Base-by-base conservation (phyloP, 2,888 invertebrate species). In the Halictus quadricinctus region DNA sequence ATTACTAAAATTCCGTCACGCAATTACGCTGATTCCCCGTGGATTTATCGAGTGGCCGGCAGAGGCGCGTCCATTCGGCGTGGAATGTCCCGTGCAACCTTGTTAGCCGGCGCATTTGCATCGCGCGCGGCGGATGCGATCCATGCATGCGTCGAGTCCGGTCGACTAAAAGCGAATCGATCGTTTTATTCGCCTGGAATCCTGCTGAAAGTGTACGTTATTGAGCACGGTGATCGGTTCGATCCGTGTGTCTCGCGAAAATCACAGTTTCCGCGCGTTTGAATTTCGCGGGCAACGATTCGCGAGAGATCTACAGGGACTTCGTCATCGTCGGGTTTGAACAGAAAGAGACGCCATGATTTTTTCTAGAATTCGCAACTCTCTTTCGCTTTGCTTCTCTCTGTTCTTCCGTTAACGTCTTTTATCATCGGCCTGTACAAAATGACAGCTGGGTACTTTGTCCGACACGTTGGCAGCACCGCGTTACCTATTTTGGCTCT, bases 41-140 rank as follows among this genome's bases (percentile, higher is more conserved):
- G 88, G 90, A 92, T 92, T 92, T 92, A 92, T 92, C 91, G 90
- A 84, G 85, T 79, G 80, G 72, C 75, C 76, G 54, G 80, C 83
- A 78, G 82, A 72, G 83, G 74, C 43, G 81, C 85, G 75, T 87
- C 84, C 81, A 83, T 80, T 86, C 79, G 79, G 74, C 82, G 78
- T 79, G 85, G 86, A 91, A 88, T 89, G 88, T 88, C 90, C 87
- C 50, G 72, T 54, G 90, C 90, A 89, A 92, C 90, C 92, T 92
- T 91, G 91, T 92, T 92, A 91, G 90, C 88, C 85, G 70, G 36
- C 78, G 81, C 84, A 88, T 88, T 87, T 90, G 91, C 88, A 88
- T 89, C 87, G 84, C 72, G 82, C 78, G 43, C 83, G 85, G 73
- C 79, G 82, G 15, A 21, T n/a, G 58, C 82, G 72, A 29, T 64